Percentiles rank a stretch among this genome's conserved stretches.
Evolutionary conservation across 1,140 invertebrate genomes (phyloP).

Genomic region (Aethina tumida): DNA sequence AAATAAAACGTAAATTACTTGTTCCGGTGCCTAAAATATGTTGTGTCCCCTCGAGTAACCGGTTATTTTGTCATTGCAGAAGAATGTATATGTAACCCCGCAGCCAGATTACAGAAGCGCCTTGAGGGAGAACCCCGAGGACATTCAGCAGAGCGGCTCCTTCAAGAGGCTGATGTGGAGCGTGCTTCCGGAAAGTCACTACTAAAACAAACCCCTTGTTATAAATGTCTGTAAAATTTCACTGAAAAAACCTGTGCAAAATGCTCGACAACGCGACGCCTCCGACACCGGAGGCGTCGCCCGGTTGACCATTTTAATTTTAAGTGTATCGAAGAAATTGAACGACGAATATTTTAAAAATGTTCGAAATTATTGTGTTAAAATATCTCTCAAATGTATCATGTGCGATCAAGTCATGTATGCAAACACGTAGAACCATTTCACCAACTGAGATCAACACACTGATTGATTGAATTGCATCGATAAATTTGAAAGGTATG

Average conservation of each 20-base stretch:
- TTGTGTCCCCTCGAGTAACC: no score
- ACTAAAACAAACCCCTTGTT: constrained; percentile 38
- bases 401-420: constrained; percentile 13
- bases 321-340: not conserved
- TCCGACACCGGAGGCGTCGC: no score
- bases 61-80: constrained; percentile 16
- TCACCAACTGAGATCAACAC: no score
- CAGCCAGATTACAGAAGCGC: constrained; percentile 34
- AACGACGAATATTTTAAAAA: constrained; percentile 25
- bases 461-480: constrained; percentile 6
- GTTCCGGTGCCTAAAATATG: no score
- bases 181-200: constrained; percentile 69
- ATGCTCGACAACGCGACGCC: no score
- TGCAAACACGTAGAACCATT: constrained; percentile 23
- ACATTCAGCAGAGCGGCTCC: constrained; percentile 81
- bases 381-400: constrained; percentile 17
- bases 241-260: no score
- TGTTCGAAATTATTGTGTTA: constrained; percentile 20
- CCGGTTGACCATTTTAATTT: not conserved
- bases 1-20: no score
- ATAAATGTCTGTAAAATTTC: constrained; percentile 4
- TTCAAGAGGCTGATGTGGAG: constrained; percentile 88
- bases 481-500: constrained; percentile 20
- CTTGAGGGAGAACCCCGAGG: constrained; percentile 45
- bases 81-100: constrained; percentile 19